These are phyloP conservation scores for Drosophila nigritarsus DNA, from an alignment of 2,888 invertebrate genomes.

Conservation along the genomic window DNA sequence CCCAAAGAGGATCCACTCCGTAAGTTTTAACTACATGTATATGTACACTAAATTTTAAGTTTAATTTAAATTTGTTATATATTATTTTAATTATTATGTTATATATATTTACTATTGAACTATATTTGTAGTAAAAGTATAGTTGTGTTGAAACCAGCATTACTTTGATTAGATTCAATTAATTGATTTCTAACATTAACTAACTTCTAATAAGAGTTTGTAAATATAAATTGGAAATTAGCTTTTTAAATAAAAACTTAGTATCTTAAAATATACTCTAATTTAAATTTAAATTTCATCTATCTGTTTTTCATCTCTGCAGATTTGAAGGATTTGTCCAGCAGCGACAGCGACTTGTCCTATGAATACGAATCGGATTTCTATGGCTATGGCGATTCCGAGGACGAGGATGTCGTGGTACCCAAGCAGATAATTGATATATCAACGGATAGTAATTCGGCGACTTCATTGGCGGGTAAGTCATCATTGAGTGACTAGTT, in stretches of 20 bases:
- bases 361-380: conserved; percentile 62
- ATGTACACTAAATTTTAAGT: background rate
- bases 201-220: background rate
- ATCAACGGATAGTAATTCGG: conserved; percentile 64
- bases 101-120: background rate
- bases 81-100: background rate
- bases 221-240: background rate
- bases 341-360: conserved; percentile 50
- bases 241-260: background rate
- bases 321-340: conserved; percentile 44
- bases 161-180: background rate
- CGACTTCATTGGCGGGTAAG: conserved; percentile 68
- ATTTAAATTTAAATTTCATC: background rate
- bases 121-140: background rate
- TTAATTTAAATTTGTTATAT: background rate
- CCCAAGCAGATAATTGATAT: conserved; percentile 60
- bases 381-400: conserved; percentile 53
- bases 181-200: background rate
- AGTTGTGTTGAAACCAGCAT: background rate
- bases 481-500: conserved; percentile 55
- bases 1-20: conserved; percentile 66
- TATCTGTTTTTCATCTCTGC: background rate
- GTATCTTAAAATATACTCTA: background rate
- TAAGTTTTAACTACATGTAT: conserved; percentile 22
- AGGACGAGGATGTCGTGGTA: conserved; percentile 35